phyloP scores from a whole-genome alignment of 2,113 vertebrate genomes.

The Corydoras sp. region DNA sequence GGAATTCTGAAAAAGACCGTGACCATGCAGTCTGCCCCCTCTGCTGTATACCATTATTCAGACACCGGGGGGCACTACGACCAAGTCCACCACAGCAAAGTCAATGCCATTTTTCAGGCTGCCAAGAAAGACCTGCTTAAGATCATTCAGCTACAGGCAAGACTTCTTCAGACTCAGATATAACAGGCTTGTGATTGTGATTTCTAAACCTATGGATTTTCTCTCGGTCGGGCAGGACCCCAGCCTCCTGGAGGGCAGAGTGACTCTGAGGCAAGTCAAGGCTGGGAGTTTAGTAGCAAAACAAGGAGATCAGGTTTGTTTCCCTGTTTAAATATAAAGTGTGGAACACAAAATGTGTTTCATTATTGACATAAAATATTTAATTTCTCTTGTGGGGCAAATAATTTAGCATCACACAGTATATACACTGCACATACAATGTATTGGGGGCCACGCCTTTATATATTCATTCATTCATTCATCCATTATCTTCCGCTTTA shows the following conservation, averaged over 20 bases:
- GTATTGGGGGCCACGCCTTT: too few species aligned
- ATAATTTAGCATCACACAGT: too few species aligned
- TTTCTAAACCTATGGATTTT: not conserved
- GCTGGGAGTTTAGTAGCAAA: conserved; percentile 77
- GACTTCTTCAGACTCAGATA: not conserved
- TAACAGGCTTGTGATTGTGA: too few species aligned
- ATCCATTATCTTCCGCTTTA: too few species aligned
- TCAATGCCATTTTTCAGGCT: conserved; percentile 77
- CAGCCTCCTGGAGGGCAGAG: conserved; percentile 74
- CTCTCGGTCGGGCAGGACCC: conserved; percentile 65
- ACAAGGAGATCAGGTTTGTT: conserved; percentile 89
- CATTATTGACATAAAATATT: too few species aligned
- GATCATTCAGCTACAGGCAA: conserved; percentile 79
- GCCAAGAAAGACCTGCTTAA: conserved; percentile 85
- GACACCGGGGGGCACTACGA: conserved; percentile 53
- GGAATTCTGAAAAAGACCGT: conserved; percentile 78
- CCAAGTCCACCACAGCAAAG: conserved; percentile 59
- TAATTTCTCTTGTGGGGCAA: too few species aligned
- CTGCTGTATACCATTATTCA: conserved; percentile 71
- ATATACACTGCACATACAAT: too few species aligned
- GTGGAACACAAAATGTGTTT: too few species aligned
- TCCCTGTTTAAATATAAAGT: too few species aligned
- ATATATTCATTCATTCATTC: too few species aligned
- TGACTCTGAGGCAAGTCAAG: conserved; percentile 79
- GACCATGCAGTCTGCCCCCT: conserved; percentile 70